Evolutionary conservation across 2,797 vertebrate genomes (phyloP), one percentile per base, ranked within the genome.

Genomic region (Acanthornis magna): DNA sequence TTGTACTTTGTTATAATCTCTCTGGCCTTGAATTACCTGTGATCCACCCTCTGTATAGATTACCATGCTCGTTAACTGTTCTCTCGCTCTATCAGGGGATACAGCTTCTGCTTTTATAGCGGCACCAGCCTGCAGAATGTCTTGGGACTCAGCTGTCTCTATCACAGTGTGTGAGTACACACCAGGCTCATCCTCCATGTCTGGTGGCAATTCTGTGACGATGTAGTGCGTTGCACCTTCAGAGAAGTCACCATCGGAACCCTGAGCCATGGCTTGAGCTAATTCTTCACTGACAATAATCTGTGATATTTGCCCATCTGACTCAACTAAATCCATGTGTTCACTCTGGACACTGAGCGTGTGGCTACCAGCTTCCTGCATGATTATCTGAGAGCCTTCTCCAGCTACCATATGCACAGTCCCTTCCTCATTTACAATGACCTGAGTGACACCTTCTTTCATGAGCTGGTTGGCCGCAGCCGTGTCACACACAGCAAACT

Each of bases 391-490:
- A 40, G 98, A 96, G 32, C 98, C 98, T 88, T 98, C 98, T 51
- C 97, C 89, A 36, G 98, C 97, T 73, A 98, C 97, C 98, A 98
- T 98, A 87, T 98, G 98, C 60, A 98, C 97, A 10, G 98, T 96
- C 27, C 99, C 99, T 90, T 99, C 98, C 36, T 99, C 98, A 34
- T 99, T 99, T 93, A 99, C 98, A 26, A 99, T 99, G 88, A 99
- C 98, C 96, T 99, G 99, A 32, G 98, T 99, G 60, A 99, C 97
- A 12, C 99, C 99, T 73, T 99, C 99, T 95, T 99, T 98, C 97
- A 99, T 98, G 94, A 99, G 97, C 95, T 99, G 99, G 76, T 98
- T 97, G 0, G 99, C 99, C 3, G 98, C 95, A 11, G 97, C 94
- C 1, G 97, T 84, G 86, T 98, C 98, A 16, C 98, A 98, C 14